Percentiles rank a stretch among this genome's conserved stretches.
Conservation (phyloP, 2,797 vertebrate species). For the Enteromius treurensis region DNA sequence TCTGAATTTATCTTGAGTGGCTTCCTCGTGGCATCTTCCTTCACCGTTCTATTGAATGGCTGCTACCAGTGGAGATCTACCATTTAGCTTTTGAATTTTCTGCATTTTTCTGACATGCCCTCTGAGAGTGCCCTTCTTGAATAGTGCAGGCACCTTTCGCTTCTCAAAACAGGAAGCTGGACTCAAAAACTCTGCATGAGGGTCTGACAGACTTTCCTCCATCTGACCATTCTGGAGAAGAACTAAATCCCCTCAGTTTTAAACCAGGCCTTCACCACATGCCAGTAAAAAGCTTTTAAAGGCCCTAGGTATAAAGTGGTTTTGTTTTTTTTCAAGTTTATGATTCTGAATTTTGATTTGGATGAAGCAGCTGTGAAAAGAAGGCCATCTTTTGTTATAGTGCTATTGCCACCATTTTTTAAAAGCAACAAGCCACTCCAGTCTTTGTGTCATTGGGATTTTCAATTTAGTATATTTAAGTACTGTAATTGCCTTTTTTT, state of each 20-base stretch:
- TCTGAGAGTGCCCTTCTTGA: conserved; percentile 36
- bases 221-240: conserved; percentile 30
- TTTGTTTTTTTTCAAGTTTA: background rate
- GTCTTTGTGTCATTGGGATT: background rate
- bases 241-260: conserved; percentile 37
- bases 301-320: background rate
- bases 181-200: conserved; percentile 55
- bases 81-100: conserved; percentile 52
- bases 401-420: background rate
- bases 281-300: conserved; percentile 8
- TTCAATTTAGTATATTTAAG: background rate
- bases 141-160: conserved; percentile 49
- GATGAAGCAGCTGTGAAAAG: background rate
- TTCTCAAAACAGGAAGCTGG: conserved; percentile 55
- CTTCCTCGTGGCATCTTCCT: conserved; percentile 50
- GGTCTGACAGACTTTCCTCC: conserved; percentile 33
- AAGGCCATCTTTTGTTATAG: background rate
- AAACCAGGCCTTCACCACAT: conserved; percentile 30
- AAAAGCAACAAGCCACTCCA: background rate
- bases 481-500: background rate
- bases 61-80: conserved; percentile 55
- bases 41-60: conserved; percentile 48
- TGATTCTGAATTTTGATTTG: background rate
- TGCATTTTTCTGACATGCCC: conserved; percentile 49
- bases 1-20: conserved; percentile 47